A percentile compares a stretch with the other conserved stretches of the same genome.
phyloP scores from a whole-genome alignment of 2,888 invertebrate genomes.

The Xanthostigma xanthostigma region DNA sequence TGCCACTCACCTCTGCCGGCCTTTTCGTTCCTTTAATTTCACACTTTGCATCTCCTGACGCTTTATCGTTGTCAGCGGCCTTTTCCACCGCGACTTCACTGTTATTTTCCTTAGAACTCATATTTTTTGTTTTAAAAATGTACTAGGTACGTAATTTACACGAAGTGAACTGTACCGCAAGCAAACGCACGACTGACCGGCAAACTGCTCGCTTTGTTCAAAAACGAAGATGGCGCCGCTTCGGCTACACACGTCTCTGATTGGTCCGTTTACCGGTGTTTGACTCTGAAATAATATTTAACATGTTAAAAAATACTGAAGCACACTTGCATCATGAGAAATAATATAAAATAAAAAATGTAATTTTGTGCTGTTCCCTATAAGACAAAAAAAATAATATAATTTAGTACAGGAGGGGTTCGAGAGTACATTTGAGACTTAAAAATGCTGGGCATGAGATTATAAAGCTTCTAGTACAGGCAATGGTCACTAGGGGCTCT shows the following conservation, averaged over 20 bases:
- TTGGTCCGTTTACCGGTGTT: constrained; percentile 27
- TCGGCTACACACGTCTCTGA: constrained; percentile 32
- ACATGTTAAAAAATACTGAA: constrained; percentile 3
- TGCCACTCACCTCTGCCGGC: constrained; percentile 72
- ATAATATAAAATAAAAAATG: constrained; percentile 12
- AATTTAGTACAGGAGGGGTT: constrained; percentile 42
- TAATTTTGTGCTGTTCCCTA: constrained; percentile 19
- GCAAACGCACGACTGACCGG: constrained; percentile 55
- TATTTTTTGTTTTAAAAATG: constrained; percentile 29
- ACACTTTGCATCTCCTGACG: constrained; percentile 56
- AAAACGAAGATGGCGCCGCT: constrained; percentile 74
- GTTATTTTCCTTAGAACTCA: constrained; percentile 76
- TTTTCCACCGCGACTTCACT: constrained; percentile 74
- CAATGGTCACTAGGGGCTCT: constrained; percentile 6
- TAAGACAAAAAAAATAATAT: constrained; percentile 3
- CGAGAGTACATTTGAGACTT: constrained; percentile 41
- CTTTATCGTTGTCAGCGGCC: constrained; percentile 62
- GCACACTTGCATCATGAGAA: neutral
- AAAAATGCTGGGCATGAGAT: constrained; percentile 13
- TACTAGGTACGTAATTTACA: constrained; percentile 13
- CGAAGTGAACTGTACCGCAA: constrained; percentile 38
- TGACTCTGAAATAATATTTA: constrained; percentile 16
- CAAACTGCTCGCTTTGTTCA: constrained; percentile 56
- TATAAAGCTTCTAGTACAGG: constrained; percentile 14
- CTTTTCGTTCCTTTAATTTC: constrained; percentile 77